These are phyloP conservation scores for Myiagra hebetior DNA, from an alignment of 2,113 vertebrate species.

Conservation along the genomic window DNA sequence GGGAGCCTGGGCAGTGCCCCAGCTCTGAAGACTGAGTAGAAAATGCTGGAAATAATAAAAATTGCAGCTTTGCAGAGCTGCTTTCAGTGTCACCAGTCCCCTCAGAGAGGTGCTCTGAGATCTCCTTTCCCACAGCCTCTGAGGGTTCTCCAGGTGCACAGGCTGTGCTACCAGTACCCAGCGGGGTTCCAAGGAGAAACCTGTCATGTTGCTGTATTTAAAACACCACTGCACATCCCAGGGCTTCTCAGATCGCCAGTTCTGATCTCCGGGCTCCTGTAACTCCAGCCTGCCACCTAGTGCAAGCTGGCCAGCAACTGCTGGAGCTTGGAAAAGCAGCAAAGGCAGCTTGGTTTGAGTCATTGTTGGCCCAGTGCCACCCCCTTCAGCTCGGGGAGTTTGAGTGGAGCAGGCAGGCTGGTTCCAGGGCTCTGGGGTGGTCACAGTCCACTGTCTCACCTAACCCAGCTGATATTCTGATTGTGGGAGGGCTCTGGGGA, in stretches of 20 bases:
- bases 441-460: not conserved
- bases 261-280: not conserved
- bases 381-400: not conserved
- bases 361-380: not conserved
- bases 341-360: not conserved
- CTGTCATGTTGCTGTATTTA: constrained; percentile 37
- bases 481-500: not conserved
- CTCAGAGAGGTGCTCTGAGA: not conserved
- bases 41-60: not conserved
- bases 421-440: not conserved
- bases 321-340: not conserved
- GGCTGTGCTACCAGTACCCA: not conserved
- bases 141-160: not conserved
- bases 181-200: constrained; percentile 13
- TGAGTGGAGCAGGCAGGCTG: not conserved
- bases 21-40: not conserved
- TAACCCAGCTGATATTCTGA: not conserved
- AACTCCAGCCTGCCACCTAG: constrained; percentile 59
- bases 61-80: not conserved
- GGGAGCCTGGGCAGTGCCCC: not conserved
- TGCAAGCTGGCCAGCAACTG: not conserved
- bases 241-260: not conserved
- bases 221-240: not conserved
- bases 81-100: not conserved
- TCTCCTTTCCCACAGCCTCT: not conserved